Percentiles rank a stretch among this genome's conserved stretches.
Evolutionary conservation across 2,113 vertebrate genomes (phyloP).

Genomic region (Trichomycterus rosablanca): DNA sequence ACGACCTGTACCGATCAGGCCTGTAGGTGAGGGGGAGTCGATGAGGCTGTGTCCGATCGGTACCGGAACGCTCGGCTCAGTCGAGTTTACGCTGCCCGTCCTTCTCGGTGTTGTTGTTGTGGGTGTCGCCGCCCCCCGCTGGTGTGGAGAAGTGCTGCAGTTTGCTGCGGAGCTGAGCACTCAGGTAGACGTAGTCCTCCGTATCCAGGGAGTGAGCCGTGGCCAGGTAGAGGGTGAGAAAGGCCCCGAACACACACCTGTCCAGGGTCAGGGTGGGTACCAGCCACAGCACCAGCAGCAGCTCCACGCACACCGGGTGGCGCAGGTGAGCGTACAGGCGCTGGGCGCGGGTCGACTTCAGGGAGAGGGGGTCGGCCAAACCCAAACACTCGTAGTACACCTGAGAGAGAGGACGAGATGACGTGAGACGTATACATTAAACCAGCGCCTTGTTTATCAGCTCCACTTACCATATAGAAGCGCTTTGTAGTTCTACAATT

Average conservation of each 20-base stretch:
- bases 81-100: conserved; percentile 49
- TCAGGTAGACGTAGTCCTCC: conserved; percentile 79
- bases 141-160: conserved; percentile 66
- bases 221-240: conserved; percentile 73
- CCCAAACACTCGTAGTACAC: conserved; percentile 81
- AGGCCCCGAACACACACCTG: conserved; percentile 73
- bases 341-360: conserved; percentile 71
- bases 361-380: conserved; percentile 75
- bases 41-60: too few relatives aligned
- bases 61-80: conserved; percentile 36
- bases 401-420: conserved; percentile 49
- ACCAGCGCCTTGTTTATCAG: neutral
- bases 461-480: too few relatives aligned
- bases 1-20: too few relatives aligned
- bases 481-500: too few relatives aligned
- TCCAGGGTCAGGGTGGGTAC: conserved; percentile 78
- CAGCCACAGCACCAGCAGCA: conserved; percentile 78
- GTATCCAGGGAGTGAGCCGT: conserved; percentile 79
- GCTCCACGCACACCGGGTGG: conserved; percentile 83
- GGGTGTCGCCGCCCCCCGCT: conserved; percentile 35
- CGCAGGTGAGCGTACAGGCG: conserved; percentile 80
- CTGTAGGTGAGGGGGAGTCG: too few relatives aligned
- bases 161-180: conserved; percentile 71
- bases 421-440: neutral
- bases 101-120: conserved; percentile 11